Conservation (phyloP, 1,140 invertebrate genomes). For the Nasonia giraulti region DNA sequence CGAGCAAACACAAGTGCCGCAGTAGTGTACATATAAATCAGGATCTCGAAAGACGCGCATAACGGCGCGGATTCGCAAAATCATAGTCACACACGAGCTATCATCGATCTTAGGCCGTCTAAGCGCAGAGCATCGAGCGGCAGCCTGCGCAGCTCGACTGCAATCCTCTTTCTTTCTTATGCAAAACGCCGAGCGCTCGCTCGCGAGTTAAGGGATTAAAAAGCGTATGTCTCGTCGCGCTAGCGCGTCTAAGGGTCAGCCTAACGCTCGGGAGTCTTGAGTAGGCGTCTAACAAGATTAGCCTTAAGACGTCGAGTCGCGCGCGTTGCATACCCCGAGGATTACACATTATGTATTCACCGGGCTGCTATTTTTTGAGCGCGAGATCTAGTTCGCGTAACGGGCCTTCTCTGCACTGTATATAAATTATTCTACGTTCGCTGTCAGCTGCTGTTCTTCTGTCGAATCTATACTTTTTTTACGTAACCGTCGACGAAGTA, state of each 20-base stretch:
- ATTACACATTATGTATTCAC: slow-evolving; percentile 48
- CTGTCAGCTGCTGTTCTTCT: neutral
- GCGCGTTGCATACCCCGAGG: slow-evolving; percentile 34
- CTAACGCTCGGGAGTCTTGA: neutral
- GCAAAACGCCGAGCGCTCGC: slow-evolving; percentile 23
- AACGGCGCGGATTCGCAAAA: too few species aligned
- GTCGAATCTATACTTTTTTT: neutral
- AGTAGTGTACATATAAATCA: too few species aligned
- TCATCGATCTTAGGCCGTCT: neutral
- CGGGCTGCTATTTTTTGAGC: slow-evolving; percentile 7
- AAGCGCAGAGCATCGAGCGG: neutral
- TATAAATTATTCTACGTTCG: neutral
- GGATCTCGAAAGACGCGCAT: too few species aligned
- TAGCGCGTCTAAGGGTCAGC: slow-evolving; percentile 22
- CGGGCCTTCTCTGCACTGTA: neutral
- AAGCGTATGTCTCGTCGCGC: neutral
- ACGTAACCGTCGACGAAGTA: too few species aligned
- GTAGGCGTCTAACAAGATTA: slow-evolving; percentile 42
- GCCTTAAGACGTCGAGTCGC: slow-evolving; percentile 38
- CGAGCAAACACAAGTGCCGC: too few species aligned
- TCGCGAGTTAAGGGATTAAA: slow-evolving; percentile 38
- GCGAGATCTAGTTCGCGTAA: slow-evolving; percentile 32
- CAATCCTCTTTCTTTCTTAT: slow-evolving; percentile 49
- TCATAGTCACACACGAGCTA: neutral
- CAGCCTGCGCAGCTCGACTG: neutral